Percentiles rank a stretch among this genome's conserved stretches.
Conservation (phyloP, 2,797 vertebrate species). For the Semaprochilodus insignis region DNA sequence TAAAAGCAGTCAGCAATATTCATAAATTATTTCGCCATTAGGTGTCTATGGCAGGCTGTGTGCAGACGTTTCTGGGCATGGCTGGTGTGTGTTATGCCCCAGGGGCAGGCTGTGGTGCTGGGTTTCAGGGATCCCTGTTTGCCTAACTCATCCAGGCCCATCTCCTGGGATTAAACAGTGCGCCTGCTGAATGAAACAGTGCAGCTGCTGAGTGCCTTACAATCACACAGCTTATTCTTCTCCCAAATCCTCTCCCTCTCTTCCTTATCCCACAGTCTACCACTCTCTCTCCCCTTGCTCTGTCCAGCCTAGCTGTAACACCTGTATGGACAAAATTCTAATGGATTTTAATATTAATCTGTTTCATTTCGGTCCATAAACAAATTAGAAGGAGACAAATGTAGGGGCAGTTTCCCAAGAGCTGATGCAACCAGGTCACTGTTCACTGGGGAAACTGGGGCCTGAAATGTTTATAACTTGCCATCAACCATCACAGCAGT, state of each 20-base stretch:
- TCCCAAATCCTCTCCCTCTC: conserved; percentile 36
- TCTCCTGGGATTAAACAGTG: conserved; percentile 62
- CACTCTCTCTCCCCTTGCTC: neutral
- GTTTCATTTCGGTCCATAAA: neutral
- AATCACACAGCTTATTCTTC: conserved; percentile 59
- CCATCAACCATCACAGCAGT: conserved; percentile 35
- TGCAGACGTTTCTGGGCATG: conserved; percentile 47
- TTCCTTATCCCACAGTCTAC: conserved; percentile 34
- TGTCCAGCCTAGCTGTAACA: neutral
- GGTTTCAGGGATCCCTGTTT: conserved; percentile 58
- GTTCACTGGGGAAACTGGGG: neutral
- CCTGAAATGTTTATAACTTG: conserved; percentile 37
- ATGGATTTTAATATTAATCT: conserved; percentile 27
- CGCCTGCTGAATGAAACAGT: conserved; percentile 58
- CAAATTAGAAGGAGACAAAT: conserved; percentile 14
- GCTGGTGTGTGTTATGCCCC: conserved; percentile 37
- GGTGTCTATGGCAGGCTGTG: conserved; percentile 40
- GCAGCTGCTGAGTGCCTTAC: conserved; percentile 52
- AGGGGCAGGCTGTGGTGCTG: conserved; percentile 31
- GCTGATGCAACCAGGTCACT: neutral
- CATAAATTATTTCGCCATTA: conserved; percentile 41
- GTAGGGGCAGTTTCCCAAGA: neutral
- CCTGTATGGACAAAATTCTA: conserved; percentile 18
- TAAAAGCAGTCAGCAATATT: conserved; percentile 46
- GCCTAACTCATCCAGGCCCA: conserved; percentile 56